A percentile compares a stretch with the other conserved stretches of the same genome.
These are phyloP conservation scores for Parapsyche elsis DNA, from an alignment of 1,140 invertebrate species.

Conservation along the genomic window DNA sequence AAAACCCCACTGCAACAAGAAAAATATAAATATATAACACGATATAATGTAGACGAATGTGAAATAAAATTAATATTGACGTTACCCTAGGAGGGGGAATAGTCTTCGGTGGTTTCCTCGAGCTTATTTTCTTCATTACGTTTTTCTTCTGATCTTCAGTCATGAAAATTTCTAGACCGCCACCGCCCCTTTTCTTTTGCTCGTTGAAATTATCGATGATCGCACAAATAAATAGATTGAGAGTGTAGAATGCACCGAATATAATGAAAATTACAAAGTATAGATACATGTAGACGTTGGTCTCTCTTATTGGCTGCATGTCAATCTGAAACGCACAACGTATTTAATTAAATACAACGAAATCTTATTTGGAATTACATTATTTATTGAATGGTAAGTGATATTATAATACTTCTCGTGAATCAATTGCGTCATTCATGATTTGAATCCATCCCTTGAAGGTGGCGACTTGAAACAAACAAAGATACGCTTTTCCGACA, in stretches of 20 bases:
- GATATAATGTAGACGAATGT: neutral
- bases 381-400: neutral
- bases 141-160: slow-evolving; percentile 99
- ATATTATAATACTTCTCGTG: slow-evolving; percentile 81
- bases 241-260: slow-evolving; percentile 96
- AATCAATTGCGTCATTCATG: slow-evolving; percentile 98
- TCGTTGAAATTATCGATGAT: slow-evolving; percentile 99
- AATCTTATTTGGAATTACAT: neutral
- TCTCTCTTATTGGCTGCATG: slow-evolving; percentile 92
- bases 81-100: slow-evolving; percentile 96
- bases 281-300: slow-evolving; percentile 96
- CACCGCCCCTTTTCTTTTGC: slow-evolving; percentile 99
- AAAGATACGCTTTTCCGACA: slow-evolving; percentile 96
- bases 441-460: slow-evolving; percentile 96
- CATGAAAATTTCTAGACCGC: slow-evolving; percentile 99
- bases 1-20: slow-evolving; percentile 86
- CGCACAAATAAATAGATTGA: slow-evolving; percentile 98
- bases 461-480: slow-evolving; percentile 98
- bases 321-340: slow-evolving; percentile 73
- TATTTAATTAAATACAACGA: neutral
- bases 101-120: slow-evolving; percentile 97
- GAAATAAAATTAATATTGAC: too few species aligned
- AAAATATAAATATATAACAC: slow-evolving; percentile 46
- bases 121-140: slow-evolving; percentile 99
- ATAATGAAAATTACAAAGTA: slow-evolving; percentile 99